A percentile compares a stretch with the other conserved stretches of the same genome.
Evolutionary conservation across 2,113 vertebrate genomes (phyloP).

Genomic region (Kryptolebias marmoratus): DNA sequence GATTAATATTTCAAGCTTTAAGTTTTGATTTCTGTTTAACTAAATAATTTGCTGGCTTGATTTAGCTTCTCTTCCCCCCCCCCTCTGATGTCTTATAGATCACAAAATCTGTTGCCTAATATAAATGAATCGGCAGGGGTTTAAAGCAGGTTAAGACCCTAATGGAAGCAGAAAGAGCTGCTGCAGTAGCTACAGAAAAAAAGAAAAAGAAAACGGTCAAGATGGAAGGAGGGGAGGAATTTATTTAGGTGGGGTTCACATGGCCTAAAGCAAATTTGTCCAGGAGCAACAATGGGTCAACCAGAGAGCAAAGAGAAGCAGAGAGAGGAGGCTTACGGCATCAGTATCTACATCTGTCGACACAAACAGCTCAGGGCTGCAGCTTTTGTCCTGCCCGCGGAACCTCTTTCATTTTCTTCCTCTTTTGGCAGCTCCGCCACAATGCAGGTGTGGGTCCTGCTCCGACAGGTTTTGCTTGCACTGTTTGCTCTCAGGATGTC

Average conservation of each 20-base stretch:
- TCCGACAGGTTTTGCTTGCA: conserved; percentile 66
- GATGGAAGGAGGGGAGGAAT: conserved; percentile 50
- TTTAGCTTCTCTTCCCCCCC: no score
- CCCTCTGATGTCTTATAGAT: no score
- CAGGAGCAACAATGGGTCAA: conserved; percentile 72
- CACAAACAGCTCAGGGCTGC: conserved; percentile 78
- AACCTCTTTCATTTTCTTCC: conserved; percentile 69
- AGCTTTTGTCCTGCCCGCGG: conserved; percentile 64
- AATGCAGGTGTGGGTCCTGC: conserved; percentile 74
- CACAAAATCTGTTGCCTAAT: no score
- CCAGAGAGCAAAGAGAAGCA: conserved; percentile 55
- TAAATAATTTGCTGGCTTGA: no score
- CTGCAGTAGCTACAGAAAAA: neutral
- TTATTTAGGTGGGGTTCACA: conserved; percentile 63
- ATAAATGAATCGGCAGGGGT: no score
- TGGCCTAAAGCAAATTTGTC: conserved; percentile 78
- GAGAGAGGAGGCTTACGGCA: conserved; percentile 56
- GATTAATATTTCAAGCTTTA: no score
- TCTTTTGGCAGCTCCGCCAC: conserved; percentile 53
- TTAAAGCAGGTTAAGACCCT: neutral
- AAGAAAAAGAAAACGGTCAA: neutral
- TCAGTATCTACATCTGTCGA: conserved; percentile 65
- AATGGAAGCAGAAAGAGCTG: neutral
- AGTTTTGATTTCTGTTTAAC: no score
- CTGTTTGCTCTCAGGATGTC: conserved; percentile 77